Evolutionary conservation across 2,113 vertebrate species (phyloP).

Genomic region (Toxotes jaculatrix): DNA sequence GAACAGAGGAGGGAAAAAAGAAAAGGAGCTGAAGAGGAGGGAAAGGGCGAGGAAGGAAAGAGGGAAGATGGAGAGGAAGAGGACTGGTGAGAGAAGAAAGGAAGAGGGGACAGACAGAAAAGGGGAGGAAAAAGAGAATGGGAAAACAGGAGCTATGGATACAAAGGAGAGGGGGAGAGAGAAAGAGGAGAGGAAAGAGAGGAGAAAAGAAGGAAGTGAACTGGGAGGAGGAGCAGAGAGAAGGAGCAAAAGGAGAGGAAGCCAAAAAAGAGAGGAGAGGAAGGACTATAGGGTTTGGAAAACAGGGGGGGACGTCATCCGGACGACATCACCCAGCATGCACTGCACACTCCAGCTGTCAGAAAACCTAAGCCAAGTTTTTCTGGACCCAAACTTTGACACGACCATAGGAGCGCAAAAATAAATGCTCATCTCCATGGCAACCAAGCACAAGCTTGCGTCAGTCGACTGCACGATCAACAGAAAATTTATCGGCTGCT

Average conservation of each 20-base stretch:
- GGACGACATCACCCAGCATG: not conserved
- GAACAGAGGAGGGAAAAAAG: not conserved
- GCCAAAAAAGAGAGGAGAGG: no score
- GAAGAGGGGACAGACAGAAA: not conserved
- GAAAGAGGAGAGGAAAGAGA: not conserved
- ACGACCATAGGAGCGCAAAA: no score
- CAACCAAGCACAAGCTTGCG: no score
- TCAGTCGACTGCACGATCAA: no score
- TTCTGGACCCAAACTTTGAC: no score
- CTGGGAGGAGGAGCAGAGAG: not conserved
- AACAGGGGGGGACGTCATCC: not conserved
- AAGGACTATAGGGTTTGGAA: no score
- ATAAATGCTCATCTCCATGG: no score
- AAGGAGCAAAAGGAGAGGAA: not conserved
- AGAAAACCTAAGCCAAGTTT: no score
- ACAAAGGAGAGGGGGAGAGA: no score
- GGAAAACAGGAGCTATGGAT: no score
- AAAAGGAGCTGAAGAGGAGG: not conserved
- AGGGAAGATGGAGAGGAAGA: not conserved
- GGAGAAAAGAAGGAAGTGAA: not conserved
- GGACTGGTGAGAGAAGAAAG: not conserved
- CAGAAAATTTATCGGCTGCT: no score
- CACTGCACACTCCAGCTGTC: not conserved
- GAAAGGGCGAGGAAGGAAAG: not conserved
- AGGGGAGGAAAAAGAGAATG: no score